These are phyloP conservation scores for Sciurus niger DNA, from an alignment of 2,113 vertebrate genomes.

Conservation along the genomic window DNA sequence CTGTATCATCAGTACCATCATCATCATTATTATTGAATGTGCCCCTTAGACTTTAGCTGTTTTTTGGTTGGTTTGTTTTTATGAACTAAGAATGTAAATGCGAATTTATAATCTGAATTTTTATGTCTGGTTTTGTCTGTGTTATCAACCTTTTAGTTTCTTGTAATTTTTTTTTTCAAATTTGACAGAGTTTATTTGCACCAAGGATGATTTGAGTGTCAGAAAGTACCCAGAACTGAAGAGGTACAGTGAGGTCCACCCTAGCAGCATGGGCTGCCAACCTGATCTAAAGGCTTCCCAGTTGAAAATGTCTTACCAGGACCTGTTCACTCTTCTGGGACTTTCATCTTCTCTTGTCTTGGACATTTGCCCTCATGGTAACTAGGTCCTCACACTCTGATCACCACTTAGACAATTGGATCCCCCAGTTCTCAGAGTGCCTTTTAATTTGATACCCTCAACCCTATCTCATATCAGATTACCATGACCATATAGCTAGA, in stretches of 20 bases:
- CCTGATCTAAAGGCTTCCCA: background rate
- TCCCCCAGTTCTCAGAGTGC: background rate
- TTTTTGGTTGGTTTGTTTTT: background rate
- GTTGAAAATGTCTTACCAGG: background rate
- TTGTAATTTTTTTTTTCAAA: background rate
- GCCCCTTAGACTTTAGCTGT: background rate
- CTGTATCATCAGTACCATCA: background rate
- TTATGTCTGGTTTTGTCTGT: background rate
- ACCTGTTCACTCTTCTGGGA: background rate
- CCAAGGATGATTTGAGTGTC: background rate
- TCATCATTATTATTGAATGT: too few relatives aligned
- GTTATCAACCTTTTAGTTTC: background rate
- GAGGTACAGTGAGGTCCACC: too few relatives aligned
- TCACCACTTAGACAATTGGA: background rate
- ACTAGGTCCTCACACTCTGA: background rate
- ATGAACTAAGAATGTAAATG: background rate
- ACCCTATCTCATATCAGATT: background rate
- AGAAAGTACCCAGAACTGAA: background rate
- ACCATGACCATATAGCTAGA: background rate
- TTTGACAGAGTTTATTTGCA: background rate
- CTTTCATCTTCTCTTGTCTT: background rate
- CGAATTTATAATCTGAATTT: background rate
- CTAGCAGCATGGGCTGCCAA: background rate
- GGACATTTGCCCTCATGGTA: background rate
- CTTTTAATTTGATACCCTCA: background rate